Conservation (phyloP, 2,888 invertebrate species). For the Heliconius sara region DNA sequence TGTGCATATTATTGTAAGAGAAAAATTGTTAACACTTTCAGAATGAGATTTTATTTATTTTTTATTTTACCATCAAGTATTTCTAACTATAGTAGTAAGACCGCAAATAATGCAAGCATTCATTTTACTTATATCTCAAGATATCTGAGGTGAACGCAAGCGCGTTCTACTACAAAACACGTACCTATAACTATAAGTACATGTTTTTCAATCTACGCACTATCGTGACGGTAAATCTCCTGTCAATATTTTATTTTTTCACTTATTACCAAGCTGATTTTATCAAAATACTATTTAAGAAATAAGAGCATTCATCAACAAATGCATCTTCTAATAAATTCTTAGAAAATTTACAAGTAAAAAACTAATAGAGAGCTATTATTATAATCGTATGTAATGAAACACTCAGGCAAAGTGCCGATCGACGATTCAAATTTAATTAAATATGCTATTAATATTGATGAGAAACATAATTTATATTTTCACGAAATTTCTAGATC, state of each 20-base stretch:
- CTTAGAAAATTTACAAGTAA: not conserved
- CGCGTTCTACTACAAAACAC: too few species aligned
- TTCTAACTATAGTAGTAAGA: not conserved
- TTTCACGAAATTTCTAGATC: not conserved
- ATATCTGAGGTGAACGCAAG: not conserved
- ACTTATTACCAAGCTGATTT: not conserved
- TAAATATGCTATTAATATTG: conserved; percentile 4
- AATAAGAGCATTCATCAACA: not conserved
- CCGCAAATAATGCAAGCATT: not conserved
- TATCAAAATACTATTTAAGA: not conserved
- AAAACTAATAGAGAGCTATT: conserved; percentile 6
- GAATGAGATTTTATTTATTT: too few species aligned
- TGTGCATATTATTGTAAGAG: not conserved
- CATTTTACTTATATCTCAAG: too few species aligned
- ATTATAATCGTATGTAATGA: conserved; percentile 3
- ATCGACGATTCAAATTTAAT: not conserved
- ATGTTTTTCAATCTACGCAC: not conserved
- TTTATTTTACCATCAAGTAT: too few species aligned
- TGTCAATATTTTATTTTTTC: too few species aligned
- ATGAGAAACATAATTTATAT: not conserved
- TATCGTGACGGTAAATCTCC: not conserved
- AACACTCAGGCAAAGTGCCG: not conserved
- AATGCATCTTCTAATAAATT: not conserved
- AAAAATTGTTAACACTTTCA: too few species aligned
- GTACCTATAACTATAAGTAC: not conserved